Conservation (phyloP, 2,888 invertebrate genomes). For the Megamerina dolium region DNA sequence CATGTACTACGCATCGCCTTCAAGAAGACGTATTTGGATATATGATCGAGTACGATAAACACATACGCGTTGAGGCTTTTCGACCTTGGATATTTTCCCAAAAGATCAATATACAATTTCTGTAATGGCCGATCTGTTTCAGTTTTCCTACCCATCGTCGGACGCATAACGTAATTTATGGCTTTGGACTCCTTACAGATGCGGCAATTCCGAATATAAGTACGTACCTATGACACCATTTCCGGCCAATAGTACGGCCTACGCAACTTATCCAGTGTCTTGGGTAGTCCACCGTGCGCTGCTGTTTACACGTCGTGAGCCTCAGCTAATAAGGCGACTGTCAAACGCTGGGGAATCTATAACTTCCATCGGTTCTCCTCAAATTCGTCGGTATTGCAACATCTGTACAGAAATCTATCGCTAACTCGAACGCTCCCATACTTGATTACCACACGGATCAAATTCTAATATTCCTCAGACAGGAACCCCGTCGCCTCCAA, state of each 20-base stretch:
- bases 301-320: slow-evolving; percentile 8
- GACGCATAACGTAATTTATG: slow-evolving; percentile 4
- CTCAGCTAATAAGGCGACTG: neutral
- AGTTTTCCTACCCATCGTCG: slow-evolving; percentile 5
- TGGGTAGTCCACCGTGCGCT: slow-evolving; percentile 11
- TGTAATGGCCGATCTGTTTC: too few relatives aligned
- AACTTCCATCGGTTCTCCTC: slow-evolving; percentile 10
- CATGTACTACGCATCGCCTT: too few relatives aligned
- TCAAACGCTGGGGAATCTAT: slow-evolving; percentile 11
- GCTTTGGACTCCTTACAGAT: slow-evolving; percentile 12
- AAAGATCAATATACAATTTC: too few relatives aligned
- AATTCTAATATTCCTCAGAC: slow-evolving; percentile 1
- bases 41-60: too few relatives aligned
- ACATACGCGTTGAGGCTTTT: too few relatives aligned
- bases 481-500: neutral
- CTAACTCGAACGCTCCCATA: slow-evolving; percentile 3
- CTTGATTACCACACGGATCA: neutral
- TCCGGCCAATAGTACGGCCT: slow-evolving; percentile 16
- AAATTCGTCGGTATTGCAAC: neutral
- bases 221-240: slow-evolving; percentile 11
- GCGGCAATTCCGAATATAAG: slow-evolving; percentile 5
- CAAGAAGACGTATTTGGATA: too few relatives aligned
- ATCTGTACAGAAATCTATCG: slow-evolving; percentile 5
- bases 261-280: slow-evolving; percentile 11
- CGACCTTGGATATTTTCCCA: too few relatives aligned